Percentiles rank a stretch among this genome's conserved stretches.
These are phyloP conservation scores for Buteo buteo DNA, from an alignment of 2,113 vertebrate species.

Conservation along the genomic window DNA sequence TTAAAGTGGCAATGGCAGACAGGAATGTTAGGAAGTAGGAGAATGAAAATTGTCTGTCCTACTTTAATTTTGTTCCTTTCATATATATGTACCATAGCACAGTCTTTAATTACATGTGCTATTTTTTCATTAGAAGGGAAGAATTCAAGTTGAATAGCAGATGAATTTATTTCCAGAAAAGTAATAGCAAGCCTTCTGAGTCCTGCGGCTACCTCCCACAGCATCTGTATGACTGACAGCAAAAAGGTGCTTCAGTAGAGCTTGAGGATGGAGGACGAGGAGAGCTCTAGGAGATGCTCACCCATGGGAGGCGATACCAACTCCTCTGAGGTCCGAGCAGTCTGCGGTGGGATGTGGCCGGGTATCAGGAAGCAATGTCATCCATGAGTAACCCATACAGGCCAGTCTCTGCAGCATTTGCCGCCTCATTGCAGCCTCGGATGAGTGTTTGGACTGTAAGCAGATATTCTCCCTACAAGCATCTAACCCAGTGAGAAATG, in stretches of 20 bases:
- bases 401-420: not conserved
- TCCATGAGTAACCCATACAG: not conserved
- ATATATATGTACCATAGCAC: not conserved
- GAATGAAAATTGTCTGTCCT: not conserved
- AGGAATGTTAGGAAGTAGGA: not conserved
- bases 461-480: not conserved
- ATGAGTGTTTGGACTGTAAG: not conserved
- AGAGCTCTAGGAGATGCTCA: not conserved
- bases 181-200: not conserved
- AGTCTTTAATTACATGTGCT: not conserved
- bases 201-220: not conserved
- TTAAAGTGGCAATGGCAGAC: not conserved
- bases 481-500: not conserved
- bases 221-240: not conserved
- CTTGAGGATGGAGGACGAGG: not conserved
- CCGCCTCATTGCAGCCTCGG: not conserved
- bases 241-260: not conserved
- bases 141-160: not conserved
- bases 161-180: not conserved
- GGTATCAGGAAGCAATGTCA: not conserved
- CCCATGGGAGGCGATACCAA: not conserved
- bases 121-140: not conserved
- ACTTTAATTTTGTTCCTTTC: not conserved
- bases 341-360: not conserved
- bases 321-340: not conserved